These are phyloP conservation scores for Athetis lepigone DNA, from an alignment of 2,888 invertebrate genomes.

Conservation along the genomic window DNA sequence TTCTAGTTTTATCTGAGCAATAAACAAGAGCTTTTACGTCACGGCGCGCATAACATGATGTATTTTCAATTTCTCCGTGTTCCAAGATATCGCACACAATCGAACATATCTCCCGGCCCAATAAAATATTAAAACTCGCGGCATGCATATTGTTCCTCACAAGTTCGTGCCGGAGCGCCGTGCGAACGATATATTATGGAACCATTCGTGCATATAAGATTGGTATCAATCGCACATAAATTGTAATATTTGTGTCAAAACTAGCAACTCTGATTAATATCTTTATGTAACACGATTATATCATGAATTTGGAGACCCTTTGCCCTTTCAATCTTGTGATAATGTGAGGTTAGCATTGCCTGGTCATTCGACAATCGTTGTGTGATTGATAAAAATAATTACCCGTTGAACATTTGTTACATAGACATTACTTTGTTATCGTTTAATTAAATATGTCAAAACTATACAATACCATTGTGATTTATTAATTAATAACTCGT, in stretches of 20 bases:
- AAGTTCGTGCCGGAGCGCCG: constrained; percentile 55
- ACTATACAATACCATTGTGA: constrained; percentile 11
- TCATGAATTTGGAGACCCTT: constrained; percentile 34
- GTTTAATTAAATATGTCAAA: constrained; percentile 32
- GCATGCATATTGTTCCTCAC: constrained; percentile 70
- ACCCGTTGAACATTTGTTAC: constrained; percentile 10
- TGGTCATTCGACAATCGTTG: background rate
- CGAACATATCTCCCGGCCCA: constrained; percentile 68
- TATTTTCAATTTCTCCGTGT: constrained; percentile 71
- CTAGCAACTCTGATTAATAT: constrained; percentile 49
- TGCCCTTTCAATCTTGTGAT: constrained; percentile 10
- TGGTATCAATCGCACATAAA: constrained; percentile 49
- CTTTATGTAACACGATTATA: constrained; percentile 32
- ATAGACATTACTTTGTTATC: constrained; percentile 21
- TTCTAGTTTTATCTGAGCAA: constrained; percentile 62
- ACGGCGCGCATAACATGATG: constrained; percentile 60
- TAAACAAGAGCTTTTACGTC: constrained; percentile 63
- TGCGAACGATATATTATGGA: constrained; percentile 63
- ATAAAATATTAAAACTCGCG: constrained; percentile 75
- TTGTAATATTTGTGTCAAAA: constrained; percentile 50
- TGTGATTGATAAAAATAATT: constrained; percentile 32
- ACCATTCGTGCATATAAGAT: constrained; percentile 56
- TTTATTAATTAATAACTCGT: constrained; percentile 22
- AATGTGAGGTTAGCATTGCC: constrained; percentile 20
- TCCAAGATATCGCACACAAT: constrained; percentile 71